Evolutionary conservation across 2,888 invertebrate species (phyloP), one percentile per base, ranked within the genome.

Genomic region (Diaphora mendica): DNA sequence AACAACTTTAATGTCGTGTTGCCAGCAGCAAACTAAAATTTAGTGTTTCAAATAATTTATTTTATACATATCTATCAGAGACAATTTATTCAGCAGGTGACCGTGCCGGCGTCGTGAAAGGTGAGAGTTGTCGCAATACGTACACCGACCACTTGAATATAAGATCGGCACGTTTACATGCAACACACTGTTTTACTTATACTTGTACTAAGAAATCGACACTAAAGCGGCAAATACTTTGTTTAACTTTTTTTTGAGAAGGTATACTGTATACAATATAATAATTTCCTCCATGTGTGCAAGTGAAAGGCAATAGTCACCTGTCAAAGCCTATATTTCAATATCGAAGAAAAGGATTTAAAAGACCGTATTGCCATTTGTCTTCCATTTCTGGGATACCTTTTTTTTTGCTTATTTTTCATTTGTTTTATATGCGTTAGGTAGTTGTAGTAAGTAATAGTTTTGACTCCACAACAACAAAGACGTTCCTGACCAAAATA

Each of bases 71-170:
- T 90, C 90, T 89, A 91, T 91, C 90, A 83, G 80, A 75, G 64
- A 59, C 85, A 87, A 91, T 91, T 90, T 92, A 91, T 92, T 90
- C 89, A 88, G 88, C 91, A 90, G 88, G 91, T 91, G 91, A 90
- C 89, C 88, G 76, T 75, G 74, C 86, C 86, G 59, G 70, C 66
- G 72, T 79, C 79, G 85, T 85, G 85, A 85, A 86, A 89, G 89
- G 86, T 84, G 87, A 87, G 86, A 84, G 87, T 83, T 79, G 82
- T 82, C 71, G 79, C 79, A 79, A 84, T 73, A 85, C 82, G 79
- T 71, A 73, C 84, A 75, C 76, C 77, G 82, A 78, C 77, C 85
- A 83, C 85, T 83, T 79, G 68, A 68, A 74, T 68, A 68, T 68
- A 71, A 68, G 64, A 74, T 67, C 68, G 48, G 79, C 81, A 73